These are phyloP conservation scores for Antechinus stuartii DNA, from an alignment of 2,113 vertebrate species.

Conservation along the genomic window DNA sequence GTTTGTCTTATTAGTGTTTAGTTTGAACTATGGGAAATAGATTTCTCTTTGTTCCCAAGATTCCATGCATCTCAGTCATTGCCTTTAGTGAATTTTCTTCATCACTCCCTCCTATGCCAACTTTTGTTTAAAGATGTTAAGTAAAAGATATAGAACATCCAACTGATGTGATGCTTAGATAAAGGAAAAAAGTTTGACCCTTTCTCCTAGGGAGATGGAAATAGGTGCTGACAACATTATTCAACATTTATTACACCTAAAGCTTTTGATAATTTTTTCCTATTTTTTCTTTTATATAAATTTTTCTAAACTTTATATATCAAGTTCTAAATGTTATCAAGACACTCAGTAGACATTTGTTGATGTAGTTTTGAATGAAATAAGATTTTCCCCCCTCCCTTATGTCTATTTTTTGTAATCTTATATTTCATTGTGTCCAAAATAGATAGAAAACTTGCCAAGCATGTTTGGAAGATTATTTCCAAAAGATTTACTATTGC, in stretches of 20 bases:
- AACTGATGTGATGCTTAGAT: neutral
- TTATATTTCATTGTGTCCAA: neutral
- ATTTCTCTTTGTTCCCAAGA: constrained; percentile 31
- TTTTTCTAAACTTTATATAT: neutral
- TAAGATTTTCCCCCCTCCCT: constrained; percentile 18
- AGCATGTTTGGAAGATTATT: neutral
- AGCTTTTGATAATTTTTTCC: neutral
- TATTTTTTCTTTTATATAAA: neutral
- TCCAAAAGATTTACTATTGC: neutral
- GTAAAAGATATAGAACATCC: neutral
- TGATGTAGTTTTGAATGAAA: neutral
- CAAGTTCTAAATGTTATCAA: neutral
- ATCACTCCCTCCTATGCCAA: neutral
- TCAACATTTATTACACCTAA: constrained; percentile 9
- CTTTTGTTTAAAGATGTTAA: neutral
- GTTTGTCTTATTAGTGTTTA: neutral
- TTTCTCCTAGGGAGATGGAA: neutral
- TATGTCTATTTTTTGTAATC: neutral
- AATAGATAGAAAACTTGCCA: neutral
- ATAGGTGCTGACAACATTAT: neutral
- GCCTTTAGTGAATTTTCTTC: constrained; percentile 8
- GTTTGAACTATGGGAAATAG: neutral
- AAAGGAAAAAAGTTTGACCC: constrained; percentile 8
- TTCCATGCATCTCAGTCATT: constrained; percentile 13
- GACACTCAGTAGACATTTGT: neutral